Evolutionary conservation across 2,113 vertebrate species (phyloP).

Genomic region (Falco punctatus): DNA sequence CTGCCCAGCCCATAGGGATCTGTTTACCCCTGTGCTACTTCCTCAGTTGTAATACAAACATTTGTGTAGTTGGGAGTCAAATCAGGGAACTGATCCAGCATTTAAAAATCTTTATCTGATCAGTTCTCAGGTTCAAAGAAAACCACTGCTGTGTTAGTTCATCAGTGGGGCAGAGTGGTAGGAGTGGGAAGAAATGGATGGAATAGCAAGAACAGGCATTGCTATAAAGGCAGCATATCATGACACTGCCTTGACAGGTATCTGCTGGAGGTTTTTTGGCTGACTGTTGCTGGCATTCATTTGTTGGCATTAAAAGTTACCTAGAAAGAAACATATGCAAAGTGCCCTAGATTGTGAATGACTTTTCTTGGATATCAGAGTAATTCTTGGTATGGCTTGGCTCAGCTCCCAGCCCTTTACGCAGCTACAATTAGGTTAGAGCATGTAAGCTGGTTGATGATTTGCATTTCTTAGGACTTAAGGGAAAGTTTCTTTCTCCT

Average conservation of each 20-base stretch:
- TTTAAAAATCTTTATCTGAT: neutral
- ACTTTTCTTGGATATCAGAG: neutral
- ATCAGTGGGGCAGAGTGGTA: neutral
- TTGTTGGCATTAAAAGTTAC: neutral
- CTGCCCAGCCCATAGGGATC: neutral
- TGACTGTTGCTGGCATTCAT: neutral
- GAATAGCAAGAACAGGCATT: accelerated
- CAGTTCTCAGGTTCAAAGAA: neutral
- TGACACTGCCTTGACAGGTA: neutral
- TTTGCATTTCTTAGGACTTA: neutral
- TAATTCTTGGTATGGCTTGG: neutral
- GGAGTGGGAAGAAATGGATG: neutral
- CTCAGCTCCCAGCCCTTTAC: neutral
- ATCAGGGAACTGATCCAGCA: neutral
- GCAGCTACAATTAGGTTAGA: neutral
- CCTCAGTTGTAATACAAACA: neutral
- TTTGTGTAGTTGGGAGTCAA: neutral
- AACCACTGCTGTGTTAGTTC: neutral
- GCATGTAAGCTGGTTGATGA: neutral
- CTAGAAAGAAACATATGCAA: neutral
- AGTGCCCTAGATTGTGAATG: neutral
- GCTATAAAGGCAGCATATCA: accelerated
- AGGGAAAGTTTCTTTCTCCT: neutral
- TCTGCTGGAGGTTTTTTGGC: neutral
- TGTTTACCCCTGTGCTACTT: neutral